Base-by-base conservation (phyloP, 1,140 invertebrate species). In the Eulimnadia texana region DNA sequence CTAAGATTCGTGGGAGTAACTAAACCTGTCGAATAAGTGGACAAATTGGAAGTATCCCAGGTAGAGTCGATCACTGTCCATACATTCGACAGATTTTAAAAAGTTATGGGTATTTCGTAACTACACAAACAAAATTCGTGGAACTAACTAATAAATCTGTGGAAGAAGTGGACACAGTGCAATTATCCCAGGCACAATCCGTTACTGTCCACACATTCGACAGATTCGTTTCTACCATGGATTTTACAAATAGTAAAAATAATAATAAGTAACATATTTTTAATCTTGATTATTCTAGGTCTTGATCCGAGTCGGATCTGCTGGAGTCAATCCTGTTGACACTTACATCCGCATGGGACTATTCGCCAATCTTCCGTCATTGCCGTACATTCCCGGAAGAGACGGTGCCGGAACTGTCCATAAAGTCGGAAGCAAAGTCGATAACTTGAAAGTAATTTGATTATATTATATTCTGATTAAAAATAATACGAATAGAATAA, bases 271-370 rank as follows among this genome's bases (percentile, higher is more conserved):
- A 9, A 42, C 33, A 42, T 42, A 42, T 42, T 9, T 9, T 42
- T 64, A 50, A 22, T 29, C 13, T 62, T 50, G 47, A 52, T 27
- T 20, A 13, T 60, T 6, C 51, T 1, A 79, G 77, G 72, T 80
- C 23, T 64, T 80, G 50, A 72, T 80, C 6, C 70, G 73, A 62
- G 74, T 82, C 1, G 52, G 68, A 23, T 72, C 74, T 9, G 69
- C 74, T 63, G 80, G 79, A 20, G 70, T 82, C 0, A 82, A 82
- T 66, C 80, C 80, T 28, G 78, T 82, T n/a, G 80, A 82, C 61
- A 79, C 78, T 0, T 81, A 82, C 62, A 78, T 81, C 25, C 69
- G 80, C 25, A 67, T 71, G 64, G 80, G 80, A 20, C 66, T 64
- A 6, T 78, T 76, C 64, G 66, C 67, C 3, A 62, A 56, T 10